Conservation (phyloP, 2,888 invertebrate genomes). For the Ditylenchus weischeri region DNA sequence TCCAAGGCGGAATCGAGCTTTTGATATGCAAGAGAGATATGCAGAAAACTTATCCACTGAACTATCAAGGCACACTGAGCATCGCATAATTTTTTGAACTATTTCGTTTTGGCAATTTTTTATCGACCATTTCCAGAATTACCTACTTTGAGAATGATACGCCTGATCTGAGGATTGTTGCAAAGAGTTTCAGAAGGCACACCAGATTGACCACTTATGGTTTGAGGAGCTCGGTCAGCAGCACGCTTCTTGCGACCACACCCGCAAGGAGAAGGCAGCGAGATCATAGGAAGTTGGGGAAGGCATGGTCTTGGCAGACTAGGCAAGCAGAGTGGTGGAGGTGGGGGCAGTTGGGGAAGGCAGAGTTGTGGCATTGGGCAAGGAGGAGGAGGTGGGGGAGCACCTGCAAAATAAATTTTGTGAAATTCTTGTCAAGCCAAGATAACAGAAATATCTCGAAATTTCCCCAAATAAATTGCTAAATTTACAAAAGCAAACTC, state of each 20-base stretch:
- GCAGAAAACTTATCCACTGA: too few relatives aligned
- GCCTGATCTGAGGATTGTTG: slow-evolving; percentile 40
- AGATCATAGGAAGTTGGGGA: slow-evolving; percentile 38
- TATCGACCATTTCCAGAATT: not conserved
- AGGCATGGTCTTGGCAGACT: slow-evolving; percentile 34
- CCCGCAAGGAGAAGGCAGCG: slow-evolving; percentile 39
- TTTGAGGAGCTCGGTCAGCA: slow-evolving; percentile 17
- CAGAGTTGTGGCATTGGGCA: slow-evolving; percentile 12
- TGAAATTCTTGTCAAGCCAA: not conserved
- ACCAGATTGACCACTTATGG: slow-evolving; percentile 20
- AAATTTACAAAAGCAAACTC: slow-evolving; percentile 8
- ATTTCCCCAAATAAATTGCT: not conserved
- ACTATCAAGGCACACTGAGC: too few relatives aligned
- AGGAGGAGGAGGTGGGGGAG: slow-evolving; percentile 20
- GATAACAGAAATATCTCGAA: not conserved
- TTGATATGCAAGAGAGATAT: too few relatives aligned
- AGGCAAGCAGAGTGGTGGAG: slow-evolving; percentile 1
- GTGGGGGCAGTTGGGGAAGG: slow-evolving; percentile 6
- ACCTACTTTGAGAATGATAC: slow-evolving; percentile 39
- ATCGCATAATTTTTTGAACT: too few relatives aligned
- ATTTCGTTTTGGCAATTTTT: too few relatives aligned
- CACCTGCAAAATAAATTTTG: slow-evolving; percentile 4
- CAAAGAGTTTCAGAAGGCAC: slow-evolving; percentile 29
- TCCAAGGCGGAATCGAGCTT: too few relatives aligned
- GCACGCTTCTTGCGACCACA: slow-evolving; percentile 47